Evolutionary conservation across 92 coral and sea anemone species (phyloP).

Genomic region (Parazoanthus darwini): DNA sequence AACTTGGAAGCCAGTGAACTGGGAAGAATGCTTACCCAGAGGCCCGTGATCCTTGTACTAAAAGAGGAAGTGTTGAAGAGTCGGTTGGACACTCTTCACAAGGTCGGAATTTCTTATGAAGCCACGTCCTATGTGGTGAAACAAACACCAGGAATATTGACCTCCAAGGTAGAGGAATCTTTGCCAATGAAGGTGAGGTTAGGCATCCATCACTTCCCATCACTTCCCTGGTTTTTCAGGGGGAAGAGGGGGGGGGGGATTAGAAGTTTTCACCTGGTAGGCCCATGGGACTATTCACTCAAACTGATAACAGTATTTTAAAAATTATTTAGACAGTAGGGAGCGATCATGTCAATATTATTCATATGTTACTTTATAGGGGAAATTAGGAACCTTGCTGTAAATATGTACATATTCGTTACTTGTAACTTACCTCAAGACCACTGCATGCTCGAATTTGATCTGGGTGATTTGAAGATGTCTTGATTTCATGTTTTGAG

Average conservation of each 20-base stretch:
- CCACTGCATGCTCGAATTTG: too few species aligned
- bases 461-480: too few species aligned
- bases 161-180: slow-evolving; percentile 71
- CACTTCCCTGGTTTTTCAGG: background rate
- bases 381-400: too few species aligned
- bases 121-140: slow-evolving; percentile 67
- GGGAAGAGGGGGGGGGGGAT: too few species aligned
- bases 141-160: slow-evolving; percentile 84
- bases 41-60: slow-evolving; percentile 74
- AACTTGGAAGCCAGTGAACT: slow-evolving; percentile 45
- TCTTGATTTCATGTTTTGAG: too few species aligned
- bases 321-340: too few species aligned
- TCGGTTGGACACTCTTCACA: slow-evolving; percentile 64
- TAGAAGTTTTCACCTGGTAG: too few species aligned
- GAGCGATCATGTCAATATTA: background rate
- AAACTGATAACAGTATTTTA: background rate
- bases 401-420: too few species aligned
- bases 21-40: slow-evolving; percentile 59
- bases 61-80: slow-evolving; percentile 59
- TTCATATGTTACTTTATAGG: too few species aligned
- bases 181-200: slow-evolving; percentile 71
- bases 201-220: too few species aligned
- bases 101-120: slow-evolving; percentile 71
- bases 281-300: too few species aligned
- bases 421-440: too few species aligned